A percentile compares a stretch with the other conserved stretches of the same genome.
phyloP scores from a whole-genome alignment of 2,797 vertebrate species.

The Tamandua tetradactyla region DNA sequence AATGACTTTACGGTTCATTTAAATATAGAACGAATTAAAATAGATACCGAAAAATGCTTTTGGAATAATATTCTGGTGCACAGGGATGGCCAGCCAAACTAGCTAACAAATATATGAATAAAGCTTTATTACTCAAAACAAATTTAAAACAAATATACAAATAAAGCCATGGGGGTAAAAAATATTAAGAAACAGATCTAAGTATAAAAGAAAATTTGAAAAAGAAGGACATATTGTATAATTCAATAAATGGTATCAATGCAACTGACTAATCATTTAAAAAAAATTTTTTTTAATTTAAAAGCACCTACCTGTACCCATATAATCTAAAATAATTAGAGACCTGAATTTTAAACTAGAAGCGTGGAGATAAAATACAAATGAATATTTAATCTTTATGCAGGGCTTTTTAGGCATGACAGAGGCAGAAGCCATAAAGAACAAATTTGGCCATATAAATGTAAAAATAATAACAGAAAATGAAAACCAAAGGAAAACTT shows the following conservation, averaged over 20 bases:
- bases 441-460: background rate
- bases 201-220: background rate
- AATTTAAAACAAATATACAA: background rate
- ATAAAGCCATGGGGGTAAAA: background rate
- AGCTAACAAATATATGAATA: background rate
- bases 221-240: background rate
- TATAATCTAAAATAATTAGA: background rate
- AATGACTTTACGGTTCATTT: constrained; percentile 12
- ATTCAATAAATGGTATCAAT: background rate
- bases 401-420: background rate
- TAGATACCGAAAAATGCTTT: constrained; percentile 17
- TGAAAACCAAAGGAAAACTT: background rate
- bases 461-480: background rate
- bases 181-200: background rate
- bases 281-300: no score
- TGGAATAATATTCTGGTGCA: background rate
- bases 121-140: background rate
- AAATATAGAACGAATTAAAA: constrained; percentile 40
- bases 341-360: background rate
- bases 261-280: background rate
- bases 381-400: background rate
- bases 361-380: background rate
- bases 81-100: background rate
- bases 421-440: constrained; percentile 10
- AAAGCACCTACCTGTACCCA: background rate